phyloP scores from a whole-genome alignment of 1,140 invertebrate species.

The Drosophila tani region DNA sequence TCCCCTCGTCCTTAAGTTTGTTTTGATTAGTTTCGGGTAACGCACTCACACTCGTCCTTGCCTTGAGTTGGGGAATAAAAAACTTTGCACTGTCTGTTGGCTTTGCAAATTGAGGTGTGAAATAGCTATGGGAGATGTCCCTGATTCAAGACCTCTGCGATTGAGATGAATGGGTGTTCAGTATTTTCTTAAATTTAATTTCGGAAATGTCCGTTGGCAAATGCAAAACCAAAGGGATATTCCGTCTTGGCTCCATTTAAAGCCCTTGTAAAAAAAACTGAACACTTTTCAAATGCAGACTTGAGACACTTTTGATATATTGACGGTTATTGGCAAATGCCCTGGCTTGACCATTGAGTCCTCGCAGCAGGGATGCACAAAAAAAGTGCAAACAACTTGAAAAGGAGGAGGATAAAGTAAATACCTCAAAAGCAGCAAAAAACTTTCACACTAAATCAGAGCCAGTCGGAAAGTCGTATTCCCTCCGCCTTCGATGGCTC shows the following conservation, averaged over 20 bases:
- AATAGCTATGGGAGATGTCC: slow-evolving; percentile 12
- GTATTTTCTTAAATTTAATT: background rate
- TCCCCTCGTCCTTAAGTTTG: slow-evolving; percentile 56
- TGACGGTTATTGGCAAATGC: slow-evolving; percentile 75
- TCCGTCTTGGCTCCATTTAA: background rate
- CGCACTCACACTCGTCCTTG: slow-evolving; percentile 22
- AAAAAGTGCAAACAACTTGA: slow-evolving; percentile 21
- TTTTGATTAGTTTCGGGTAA: slow-evolving; percentile 71
- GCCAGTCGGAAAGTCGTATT: slow-evolving; percentile 63
- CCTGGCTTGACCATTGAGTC: slow-evolving; percentile 51
- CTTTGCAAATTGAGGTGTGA: slow-evolving; percentile 47
- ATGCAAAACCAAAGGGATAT: background rate
- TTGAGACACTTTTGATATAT: slow-evolving; percentile 72
- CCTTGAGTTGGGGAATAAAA: slow-evolving; percentile 8
- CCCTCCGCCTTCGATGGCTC: slow-evolving; percentile 60
- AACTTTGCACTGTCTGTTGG: slow-evolving; percentile 29
- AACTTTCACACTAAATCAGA: slow-evolving; percentile 82
- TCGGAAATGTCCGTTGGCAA: background rate
- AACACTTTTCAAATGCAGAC: slow-evolving; percentile 67
- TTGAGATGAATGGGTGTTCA: slow-evolving; percentile 13
- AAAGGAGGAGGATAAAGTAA: slow-evolving; percentile 37
- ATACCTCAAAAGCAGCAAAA: slow-evolving; percentile 54
- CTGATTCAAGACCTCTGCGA: slow-evolving; percentile 1
- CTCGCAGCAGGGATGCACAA: slow-evolving; percentile 26
- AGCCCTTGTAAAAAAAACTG: slow-evolving; percentile 1